Evolutionary conservation across 2,797 vertebrate species (phyloP), one percentile per base, ranked within the genome.

Genomic region (Rhinophrynus dorsalis): DNA sequence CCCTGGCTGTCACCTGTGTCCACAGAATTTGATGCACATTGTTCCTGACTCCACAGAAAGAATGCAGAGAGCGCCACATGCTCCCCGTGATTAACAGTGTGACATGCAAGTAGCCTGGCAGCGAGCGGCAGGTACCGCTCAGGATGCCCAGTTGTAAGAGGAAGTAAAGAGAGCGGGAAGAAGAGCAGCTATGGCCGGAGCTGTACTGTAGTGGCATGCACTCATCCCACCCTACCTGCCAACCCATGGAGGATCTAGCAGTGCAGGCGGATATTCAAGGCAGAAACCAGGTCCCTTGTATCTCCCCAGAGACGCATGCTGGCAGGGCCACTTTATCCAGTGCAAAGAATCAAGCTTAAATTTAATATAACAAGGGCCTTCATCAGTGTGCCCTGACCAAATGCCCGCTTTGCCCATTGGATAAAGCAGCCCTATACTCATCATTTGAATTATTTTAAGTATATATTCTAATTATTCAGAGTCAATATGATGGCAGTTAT

Each of bases 71-170:
- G 37, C 18, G 13, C 58, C 51, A 57, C 78, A 80, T 32, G 18
- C 26, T 7, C 15, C 3, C 13, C 6, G 64, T 66, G 61, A 75
- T 74, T 77, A 72, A 64, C 59, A 68, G 57, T 57, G 76, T 72
- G 78, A 65, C 67, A 23, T 54, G 55, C 2, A 47, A 74, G 3
- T 17, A 67, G 40, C 74, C 77, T 78, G 20, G 67, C 42, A 69
- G 21, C 70, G 66, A 75, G 76, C 59, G 77, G 76, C 88, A 88
- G 87, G 86, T 88, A 85, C 32, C 64, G 67, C 62, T 56, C 57
- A 21, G 69, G 77, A 73, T 83, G 88, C 88, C 89, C 90, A 90
- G 81, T 91, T 88, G 83, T 77, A 84, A 91, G 86, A 87, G 86
- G 88, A 88, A 89, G 81, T 81, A 15, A 32, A 62, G 79, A 75